Evolutionary conservation across 2,113 vertebrate genomes (phyloP), one percentile per base, ranked within the genome.

Genomic region (Stigmatopora nigra): DNA sequence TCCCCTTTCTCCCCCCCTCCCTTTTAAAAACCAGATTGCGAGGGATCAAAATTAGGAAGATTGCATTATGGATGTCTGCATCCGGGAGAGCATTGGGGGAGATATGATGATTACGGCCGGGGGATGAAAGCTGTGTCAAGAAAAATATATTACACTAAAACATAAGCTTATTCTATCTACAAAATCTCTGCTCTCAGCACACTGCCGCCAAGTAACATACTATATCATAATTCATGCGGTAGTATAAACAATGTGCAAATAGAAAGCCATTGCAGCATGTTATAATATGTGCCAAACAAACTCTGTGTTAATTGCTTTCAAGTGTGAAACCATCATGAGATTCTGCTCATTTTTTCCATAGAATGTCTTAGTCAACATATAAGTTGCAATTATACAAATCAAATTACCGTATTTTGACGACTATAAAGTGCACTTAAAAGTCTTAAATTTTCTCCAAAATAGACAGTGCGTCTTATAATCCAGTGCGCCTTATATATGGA

Each of bases 1-100:
- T 84, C 84, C 86, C 86, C 84, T 90, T 87, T 83, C 77, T 76
- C 73, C 83, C 73, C 83, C 86, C 78, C 86, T 86, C 86, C 88
- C 85, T 89, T 91, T 91, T 90, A 90, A 91, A 91, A 91, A 91
- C 88, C 90, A 91, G 91, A 92, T 91, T 92, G 91, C 86, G 79
- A 89, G 89, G 86, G 89, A 90, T 89, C 88, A 88, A 91, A 91
- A 91, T 91, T 90, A 92, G 89, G 88, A 84, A 90, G 88, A 91
- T 91, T 91, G 83, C 88, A 91, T 92, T 91, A 92, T 88, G 89
- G 88, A 89, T 84, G 89, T 91, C 90, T 92, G 90, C 89, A 90
- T 92, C 89, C 89, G 88, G 87, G 90, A 84, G 90, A 88, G 89
- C 89, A 90, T 87, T 86, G 89, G 83, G 87, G 83, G 85, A 91